A percentile compares a stretch with the other conserved stretches of the same genome.
phyloP scores from a whole-genome alignment of 53 echinoderm and acorn worm species.

The Luidia sarsii region DNA sequence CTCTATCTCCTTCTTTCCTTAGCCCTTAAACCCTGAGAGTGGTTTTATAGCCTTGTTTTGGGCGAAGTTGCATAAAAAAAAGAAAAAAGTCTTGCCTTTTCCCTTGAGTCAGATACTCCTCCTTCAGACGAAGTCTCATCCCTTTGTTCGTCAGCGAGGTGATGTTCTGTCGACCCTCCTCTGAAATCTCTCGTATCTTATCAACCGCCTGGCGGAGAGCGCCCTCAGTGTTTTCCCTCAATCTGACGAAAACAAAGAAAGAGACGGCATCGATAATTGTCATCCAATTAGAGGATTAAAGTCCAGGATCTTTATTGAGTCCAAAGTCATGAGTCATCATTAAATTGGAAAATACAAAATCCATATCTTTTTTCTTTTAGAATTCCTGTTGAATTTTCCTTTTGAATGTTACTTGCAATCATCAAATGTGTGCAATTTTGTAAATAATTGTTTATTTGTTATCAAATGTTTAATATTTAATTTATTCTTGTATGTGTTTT shows the following conservation, averaged over 20 bases:
- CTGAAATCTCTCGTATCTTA: not conserved
- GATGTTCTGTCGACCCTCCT: not conserved
- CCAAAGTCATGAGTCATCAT: not conserved
- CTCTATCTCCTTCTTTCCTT: too few species aligned
- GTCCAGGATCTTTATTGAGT: not conserved
- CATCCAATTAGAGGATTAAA: not conserved
- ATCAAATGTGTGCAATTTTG: too few species aligned
- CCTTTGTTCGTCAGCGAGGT: slow-evolving; percentile 5
- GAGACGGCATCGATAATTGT: not conserved
- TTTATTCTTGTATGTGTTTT: too few species aligned
- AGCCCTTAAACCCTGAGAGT: too few species aligned
- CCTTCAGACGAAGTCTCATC: not conserved
- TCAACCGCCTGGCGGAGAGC: slow-evolving; percentile 1
- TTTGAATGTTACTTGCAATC: too few species aligned
- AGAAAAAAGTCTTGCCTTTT: not conserved
- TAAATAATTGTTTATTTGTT: too few species aligned
- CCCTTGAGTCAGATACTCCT: not conserved
- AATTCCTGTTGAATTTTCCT: too few species aligned
- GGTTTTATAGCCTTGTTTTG: too few species aligned
- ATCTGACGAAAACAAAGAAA: not conserved
- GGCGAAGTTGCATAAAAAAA: too few species aligned
- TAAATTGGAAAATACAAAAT: too few species aligned
- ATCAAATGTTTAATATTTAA: too few species aligned
- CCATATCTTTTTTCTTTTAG: too few species aligned
- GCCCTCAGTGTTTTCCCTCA: slow-evolving; percentile 21